Percentiles rank a stretch among this genome's conserved stretches.
Conservation (phyloP, 2,113 vertebrate species). For the Globicephala melas region DNA sequence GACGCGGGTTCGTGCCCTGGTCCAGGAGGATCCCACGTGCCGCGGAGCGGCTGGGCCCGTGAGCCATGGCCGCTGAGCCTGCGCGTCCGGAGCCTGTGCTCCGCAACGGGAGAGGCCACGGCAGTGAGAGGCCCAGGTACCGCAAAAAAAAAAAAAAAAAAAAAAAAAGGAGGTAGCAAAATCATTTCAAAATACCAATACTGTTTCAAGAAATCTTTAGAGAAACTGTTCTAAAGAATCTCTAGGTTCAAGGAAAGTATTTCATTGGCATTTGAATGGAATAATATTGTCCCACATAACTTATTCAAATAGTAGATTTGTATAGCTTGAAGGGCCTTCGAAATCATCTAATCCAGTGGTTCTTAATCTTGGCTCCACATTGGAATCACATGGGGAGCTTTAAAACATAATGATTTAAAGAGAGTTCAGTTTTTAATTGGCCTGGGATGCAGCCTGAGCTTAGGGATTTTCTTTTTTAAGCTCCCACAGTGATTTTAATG, state of each 20-base stretch:
- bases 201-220: not conserved
- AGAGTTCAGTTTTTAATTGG: not conserved
- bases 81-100: no score
- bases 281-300: not conserved
- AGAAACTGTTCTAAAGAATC: constrained; percentile 1
- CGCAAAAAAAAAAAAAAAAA: no score
- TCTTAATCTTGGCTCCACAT: not conserved
- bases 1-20: no score
- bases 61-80: no score
- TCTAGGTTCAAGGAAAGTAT: not conserved
- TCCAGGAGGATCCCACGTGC: no score
- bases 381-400: not conserved
- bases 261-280: not conserved
- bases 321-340: not conserved
- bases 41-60: no score
- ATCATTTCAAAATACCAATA: not conserved
- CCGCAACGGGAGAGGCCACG: no score
- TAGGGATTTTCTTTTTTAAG: not conserved
- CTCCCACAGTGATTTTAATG: not conserved
- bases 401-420: not conserved
- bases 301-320: not conserved
- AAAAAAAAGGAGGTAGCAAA: not conserved
- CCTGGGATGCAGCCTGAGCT: not conserved
- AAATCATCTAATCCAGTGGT: not conserved
- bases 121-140: no score